A percentile compares a stretch with the other conserved stretches of the same genome.
Evolutionary conservation across 2,888 invertebrate species (phyloP).

Genomic region (Hoplodrina ambigua): DNA sequence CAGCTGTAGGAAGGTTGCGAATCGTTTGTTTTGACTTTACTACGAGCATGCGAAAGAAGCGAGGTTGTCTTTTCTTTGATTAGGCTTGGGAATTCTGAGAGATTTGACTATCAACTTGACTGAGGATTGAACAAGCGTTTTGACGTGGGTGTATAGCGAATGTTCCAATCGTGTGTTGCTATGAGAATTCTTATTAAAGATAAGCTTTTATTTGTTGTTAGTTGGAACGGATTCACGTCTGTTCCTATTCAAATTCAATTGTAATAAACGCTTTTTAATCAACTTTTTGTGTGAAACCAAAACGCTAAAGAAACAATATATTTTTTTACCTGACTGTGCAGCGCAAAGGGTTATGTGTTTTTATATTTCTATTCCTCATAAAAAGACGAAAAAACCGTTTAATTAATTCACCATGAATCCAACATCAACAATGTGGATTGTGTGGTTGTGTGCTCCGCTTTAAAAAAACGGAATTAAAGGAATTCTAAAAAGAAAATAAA

Average conservation of each 20-base stretch:
- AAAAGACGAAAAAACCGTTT: not conserved
- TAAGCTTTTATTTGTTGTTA: not conserved
- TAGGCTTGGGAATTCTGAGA: slow-evolving; percentile 41
- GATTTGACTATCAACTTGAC: slow-evolving; percentile 28
- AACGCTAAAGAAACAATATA: too few relatives aligned
- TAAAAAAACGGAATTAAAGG: slow-evolving; percentile 47
- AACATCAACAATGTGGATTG: slow-evolving; percentile 32
- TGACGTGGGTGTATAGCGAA: not conserved
- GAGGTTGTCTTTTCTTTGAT: slow-evolving; percentile 37
- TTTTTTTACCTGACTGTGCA: not conserved
- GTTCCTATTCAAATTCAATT: not conserved
- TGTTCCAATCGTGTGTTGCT: not conserved
- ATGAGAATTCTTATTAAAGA: not conserved
- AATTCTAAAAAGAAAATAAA: slow-evolving; percentile 47
- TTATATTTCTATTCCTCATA: not conserved
- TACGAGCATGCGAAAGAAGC: slow-evolving; percentile 10
- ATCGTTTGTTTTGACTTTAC: slow-evolving; percentile 41
- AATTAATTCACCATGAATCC: slow-evolving; percentile 23
- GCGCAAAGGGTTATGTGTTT: not conserved
- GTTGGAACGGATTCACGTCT: not conserved
- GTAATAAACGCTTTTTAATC: not conserved
- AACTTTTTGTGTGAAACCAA: not conserved
- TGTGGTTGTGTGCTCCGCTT: slow-evolving; percentile 30
- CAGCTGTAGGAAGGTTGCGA: slow-evolving; percentile 33
- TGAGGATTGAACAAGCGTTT: slow-evolving; percentile 9